Evolutionary conservation across 2,888 invertebrate species (phyloP).

Genomic region (Orthonevra nobilis): DNA sequence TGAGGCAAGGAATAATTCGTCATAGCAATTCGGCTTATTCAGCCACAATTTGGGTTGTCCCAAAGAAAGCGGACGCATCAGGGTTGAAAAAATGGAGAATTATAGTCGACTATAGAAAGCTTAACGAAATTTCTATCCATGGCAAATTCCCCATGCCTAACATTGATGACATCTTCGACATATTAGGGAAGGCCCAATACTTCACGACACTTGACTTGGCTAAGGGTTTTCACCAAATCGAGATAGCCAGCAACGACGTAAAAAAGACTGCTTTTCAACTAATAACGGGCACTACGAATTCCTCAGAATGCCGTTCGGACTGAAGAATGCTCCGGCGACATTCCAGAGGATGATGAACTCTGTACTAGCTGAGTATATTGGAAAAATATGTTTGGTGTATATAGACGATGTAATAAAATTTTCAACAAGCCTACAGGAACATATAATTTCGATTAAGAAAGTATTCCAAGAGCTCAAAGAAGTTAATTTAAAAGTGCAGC

Average conservation of each 20-base stretch:
- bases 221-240: too few relatives aligned
- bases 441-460: not conserved
- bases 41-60: too few relatives aligned
- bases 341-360: not conserved
- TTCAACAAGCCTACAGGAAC: not conserved
- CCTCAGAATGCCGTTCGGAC: too few relatives aligned
- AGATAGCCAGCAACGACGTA: not conserved
- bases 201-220: too few relatives aligned
- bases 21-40: not conserved
- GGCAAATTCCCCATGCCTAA: not conserved
- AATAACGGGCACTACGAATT: not conserved
- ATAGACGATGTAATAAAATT: not conserved
- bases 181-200: too few relatives aligned
- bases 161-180: slow-evolving; percentile 1
- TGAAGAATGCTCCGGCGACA: not conserved
- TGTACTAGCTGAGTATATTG: too few relatives aligned
- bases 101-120: not conserved
- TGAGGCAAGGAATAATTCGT: not conserved
- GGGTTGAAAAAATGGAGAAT: not conserved
- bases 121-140: not conserved
- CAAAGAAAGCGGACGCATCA: not conserved
- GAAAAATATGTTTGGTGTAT: too few relatives aligned
- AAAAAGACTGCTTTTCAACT: not conserved
- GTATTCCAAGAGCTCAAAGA: not conserved
- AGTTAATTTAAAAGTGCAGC: too few relatives aligned